These are phyloP conservation scores for Invenusta paracnida DNA, from an alignment of 2,888 invertebrate species.

Conservation along the genomic window DNA sequence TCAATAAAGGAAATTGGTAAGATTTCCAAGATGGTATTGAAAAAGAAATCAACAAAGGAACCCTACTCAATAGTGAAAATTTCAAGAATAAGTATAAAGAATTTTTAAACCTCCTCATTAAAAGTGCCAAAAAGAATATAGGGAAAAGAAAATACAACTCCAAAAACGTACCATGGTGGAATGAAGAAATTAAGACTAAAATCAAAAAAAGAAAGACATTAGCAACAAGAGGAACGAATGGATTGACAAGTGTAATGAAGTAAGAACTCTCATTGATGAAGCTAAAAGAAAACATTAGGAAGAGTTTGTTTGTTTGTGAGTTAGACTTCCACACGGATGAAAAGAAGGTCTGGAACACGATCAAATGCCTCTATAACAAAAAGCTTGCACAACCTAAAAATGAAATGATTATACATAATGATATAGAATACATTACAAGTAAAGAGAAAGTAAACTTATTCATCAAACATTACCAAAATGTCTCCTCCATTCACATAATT, in stretches of 20 bases:
- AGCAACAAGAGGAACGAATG: neutral
- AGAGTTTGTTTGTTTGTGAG: no score
- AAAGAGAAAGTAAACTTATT: neutral
- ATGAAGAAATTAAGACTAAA: neutral
- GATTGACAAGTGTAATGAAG: neutral
- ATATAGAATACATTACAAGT: neutral
- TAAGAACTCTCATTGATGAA: neutral
- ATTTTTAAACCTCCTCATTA: neutral
- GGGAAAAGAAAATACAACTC: neutral
- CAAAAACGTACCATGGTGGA: neutral
- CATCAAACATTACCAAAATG: neutral
- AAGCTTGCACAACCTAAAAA: neutral
- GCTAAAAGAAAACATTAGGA: neutral
- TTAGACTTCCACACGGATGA: no score
- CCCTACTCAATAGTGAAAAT: neutral
- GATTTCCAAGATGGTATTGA: neutral
- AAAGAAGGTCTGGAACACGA: no score
- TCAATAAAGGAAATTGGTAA: neutral
- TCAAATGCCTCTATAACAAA: neutral
- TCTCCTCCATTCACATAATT: neutral
- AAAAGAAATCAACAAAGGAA: neutral
- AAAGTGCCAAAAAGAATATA: neutral
- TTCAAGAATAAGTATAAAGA: neutral
- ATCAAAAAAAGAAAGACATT: neutral
- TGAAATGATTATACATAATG: neutral